A percentile compares a stretch with the other conserved stretches of the same genome.
Evolutionary conservation across 2,888 invertebrate species (phyloP).

Genomic region (Drosophila sordidula): DNA sequence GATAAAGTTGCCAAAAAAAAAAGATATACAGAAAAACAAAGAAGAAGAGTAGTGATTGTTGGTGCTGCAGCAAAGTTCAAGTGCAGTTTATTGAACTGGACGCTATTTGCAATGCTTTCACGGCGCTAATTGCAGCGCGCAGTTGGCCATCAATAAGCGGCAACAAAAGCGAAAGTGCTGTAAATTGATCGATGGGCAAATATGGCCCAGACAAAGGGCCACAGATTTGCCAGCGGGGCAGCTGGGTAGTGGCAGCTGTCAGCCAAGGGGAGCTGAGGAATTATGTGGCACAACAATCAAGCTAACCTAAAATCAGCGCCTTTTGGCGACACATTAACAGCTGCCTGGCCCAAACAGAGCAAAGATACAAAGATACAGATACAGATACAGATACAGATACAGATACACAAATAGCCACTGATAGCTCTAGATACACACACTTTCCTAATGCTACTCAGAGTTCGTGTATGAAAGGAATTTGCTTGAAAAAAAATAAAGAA

Average conservation of each 20-base stretch:
- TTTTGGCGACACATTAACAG: conserved; percentile 54
- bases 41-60: not conserved
- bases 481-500: not conserved
- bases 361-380: not conserved
- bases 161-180: conserved; percentile 65
- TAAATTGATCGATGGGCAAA: conserved; percentile 72
- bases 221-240: conserved; percentile 2
- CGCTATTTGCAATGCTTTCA: conserved; percentile 66
- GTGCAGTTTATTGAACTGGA: conserved; percentile 72
- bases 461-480: not conserved
- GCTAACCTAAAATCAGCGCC: conserved; percentile 39
- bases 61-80: conserved; percentile 48
- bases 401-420: conserved; percentile 5
- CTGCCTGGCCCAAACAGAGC: conserved; percentile 27
- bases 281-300: conserved; percentile 34
- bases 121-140: conserved; percentile 64
- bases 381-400: conserved; percentile 2
- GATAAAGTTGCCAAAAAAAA: conserved; percentile 34
- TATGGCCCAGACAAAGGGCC: conserved; percentile 44
- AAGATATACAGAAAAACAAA: not conserved
- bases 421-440: conserved; percentile 14
- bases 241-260: conserved; percentile 18
- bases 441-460: not conserved
- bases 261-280: conserved; percentile 6
- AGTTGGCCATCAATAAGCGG: conserved; percentile 34